Evolutionary conservation across 2,113 vertebrate species (phyloP).

Genomic region (Ictidomys tridecemlineatus): DNA sequence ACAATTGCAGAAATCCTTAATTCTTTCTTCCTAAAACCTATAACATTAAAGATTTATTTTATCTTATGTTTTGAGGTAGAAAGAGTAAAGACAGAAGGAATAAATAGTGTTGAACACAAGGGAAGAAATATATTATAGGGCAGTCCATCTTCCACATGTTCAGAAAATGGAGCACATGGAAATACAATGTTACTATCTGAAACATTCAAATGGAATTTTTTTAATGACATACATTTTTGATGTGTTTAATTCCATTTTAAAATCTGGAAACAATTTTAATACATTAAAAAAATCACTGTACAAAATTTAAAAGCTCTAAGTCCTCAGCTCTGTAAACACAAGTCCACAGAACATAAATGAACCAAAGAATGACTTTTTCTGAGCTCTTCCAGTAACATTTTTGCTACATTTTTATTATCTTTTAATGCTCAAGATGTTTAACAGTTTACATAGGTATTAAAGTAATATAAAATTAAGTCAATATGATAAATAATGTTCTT

Average conservation of each 20-base stretch:
- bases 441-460: not conserved
- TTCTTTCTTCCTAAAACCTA: not conserved
- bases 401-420: not conserved
- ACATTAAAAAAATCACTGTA: constrained; percentile 30
- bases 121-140: not conserved
- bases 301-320: constrained; percentile 47
- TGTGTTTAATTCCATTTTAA: constrained; percentile 56
- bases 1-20: not conserved
- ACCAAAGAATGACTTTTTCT: not conserved
- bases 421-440: constrained; percentile 54
- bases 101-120: not conserved
- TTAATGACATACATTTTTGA: not conserved
- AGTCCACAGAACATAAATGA: constrained; percentile 47
- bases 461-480: constrained; percentile 2
- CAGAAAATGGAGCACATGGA: not conserved
- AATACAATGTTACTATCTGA: not conserved
- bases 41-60: not conserved
- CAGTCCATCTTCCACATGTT: not conserved
- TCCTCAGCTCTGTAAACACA: constrained; percentile 27
- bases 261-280: constrained; percentile 26
- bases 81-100: not conserved
- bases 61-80: not conserved
- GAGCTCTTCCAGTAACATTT: not conserved
- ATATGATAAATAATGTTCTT: not conserved
- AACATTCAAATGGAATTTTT: not conserved